These are phyloP conservation scores for Lagenorhynchus albirostris DNA, from an alignment of 2,113 vertebrate species.

Conservation along the genomic window DNA sequence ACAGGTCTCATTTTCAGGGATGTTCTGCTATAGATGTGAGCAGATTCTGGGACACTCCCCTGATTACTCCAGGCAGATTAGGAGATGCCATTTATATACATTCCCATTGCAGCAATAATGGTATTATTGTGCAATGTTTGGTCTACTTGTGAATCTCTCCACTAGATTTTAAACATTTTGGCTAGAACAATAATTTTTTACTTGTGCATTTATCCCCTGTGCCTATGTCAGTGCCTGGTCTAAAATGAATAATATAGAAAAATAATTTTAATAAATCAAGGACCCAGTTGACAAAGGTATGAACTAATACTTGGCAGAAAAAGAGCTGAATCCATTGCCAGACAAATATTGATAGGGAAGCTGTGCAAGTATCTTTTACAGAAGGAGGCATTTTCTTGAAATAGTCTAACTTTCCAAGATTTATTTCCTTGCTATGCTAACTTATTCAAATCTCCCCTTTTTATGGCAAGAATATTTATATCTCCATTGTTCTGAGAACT, in stretches of 20 bases:
- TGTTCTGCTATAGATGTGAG: background rate
- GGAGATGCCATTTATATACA: background rate
- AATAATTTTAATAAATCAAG: background rate
- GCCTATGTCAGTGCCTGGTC: background rate
- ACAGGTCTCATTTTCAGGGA: background rate
- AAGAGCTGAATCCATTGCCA: background rate
- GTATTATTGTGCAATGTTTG: background rate
- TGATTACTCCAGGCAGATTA: background rate
- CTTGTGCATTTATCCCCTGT: background rate
- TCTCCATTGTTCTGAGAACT: background rate
- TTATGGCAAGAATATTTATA: background rate
- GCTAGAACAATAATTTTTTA: background rate
- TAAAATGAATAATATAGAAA: background rate
- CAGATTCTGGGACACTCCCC: background rate
- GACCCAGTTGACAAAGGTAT: background rate
- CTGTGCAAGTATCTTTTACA: background rate
- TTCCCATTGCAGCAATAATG: background rate
- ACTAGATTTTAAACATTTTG: background rate
- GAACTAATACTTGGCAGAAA: background rate
- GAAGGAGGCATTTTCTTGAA: background rate
- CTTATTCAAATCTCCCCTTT: background rate
- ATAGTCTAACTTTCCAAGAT: background rate
- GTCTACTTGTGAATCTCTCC: background rate
- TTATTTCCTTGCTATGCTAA: background rate
- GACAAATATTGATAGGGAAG: background rate